Percentiles rank a stretch among this genome's conserved stretches.
Evolutionary conservation across 2,888 invertebrate species (phyloP).

Genomic region (Abrostola tripartita): DNA sequence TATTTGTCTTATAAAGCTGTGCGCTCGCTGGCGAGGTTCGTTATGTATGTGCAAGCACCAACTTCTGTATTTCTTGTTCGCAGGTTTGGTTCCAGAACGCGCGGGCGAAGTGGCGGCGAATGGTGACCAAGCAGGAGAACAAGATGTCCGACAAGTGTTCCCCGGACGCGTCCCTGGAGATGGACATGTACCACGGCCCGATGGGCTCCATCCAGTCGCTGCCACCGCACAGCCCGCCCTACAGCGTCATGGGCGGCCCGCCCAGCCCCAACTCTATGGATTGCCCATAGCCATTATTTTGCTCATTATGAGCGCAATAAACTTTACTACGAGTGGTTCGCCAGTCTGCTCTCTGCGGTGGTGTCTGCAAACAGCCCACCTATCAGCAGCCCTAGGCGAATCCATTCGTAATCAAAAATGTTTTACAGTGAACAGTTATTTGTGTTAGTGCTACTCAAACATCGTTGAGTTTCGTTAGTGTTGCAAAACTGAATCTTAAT

Average conservation of each 20-base stretch:
- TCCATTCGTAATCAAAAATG: constrained; percentile 5
- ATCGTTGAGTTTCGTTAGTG: constrained; percentile 7
- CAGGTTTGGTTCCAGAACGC: constrained; percentile 99
- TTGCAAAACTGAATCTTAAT: constrained; percentile 8
- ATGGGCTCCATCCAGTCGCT: constrained; percentile 90
- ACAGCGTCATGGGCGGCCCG: constrained; percentile 90
- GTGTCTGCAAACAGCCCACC: constrained; percentile 16
- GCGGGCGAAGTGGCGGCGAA: constrained; percentile 97
- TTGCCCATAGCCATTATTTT: constrained; percentile 90
- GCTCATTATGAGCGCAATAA: constrained; percentile 80
- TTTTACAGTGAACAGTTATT: constrained; percentile 26
- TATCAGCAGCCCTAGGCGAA: constrained; percentile 1
- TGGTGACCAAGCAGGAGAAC: constrained; percentile 94
- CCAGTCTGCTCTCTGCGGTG: constrained; percentile 45
- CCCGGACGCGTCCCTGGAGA: constrained; percentile 89
- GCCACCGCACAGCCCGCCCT: constrained; percentile 91
- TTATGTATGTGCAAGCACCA: constrained; percentile 62
- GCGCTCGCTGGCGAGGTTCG: constrained; percentile 64
- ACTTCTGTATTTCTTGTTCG: constrained; percentile 77
- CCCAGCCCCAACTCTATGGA: constrained; percentile 92
- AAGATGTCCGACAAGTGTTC: constrained; percentile 92
- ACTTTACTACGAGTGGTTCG: constrained; percentile 46
- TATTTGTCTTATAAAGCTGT: constrained; percentile 57
- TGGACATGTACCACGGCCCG: constrained; percentile 90
- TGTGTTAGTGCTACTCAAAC: constrained; percentile 21